These are phyloP conservation scores for Heterohyrax brucei DNA, from an alignment of 2,797 vertebrate species.

Conservation along the genomic window DNA sequence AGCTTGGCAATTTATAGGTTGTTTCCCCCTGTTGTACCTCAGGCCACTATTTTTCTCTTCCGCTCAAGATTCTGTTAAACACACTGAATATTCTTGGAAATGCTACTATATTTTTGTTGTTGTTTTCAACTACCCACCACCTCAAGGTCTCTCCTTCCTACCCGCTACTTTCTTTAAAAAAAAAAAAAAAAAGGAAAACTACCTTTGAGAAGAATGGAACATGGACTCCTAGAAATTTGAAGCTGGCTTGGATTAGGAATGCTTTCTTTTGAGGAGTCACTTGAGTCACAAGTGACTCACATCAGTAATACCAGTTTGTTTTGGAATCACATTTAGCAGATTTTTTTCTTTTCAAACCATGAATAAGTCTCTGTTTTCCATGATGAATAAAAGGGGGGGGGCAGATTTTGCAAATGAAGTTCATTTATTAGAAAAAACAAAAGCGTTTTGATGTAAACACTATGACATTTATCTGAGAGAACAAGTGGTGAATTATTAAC, in stretches of 20 bases:
- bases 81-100: neutral
- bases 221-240: neutral
- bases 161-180: neutral
- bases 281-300: neutral
- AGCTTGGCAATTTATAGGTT: neutral
- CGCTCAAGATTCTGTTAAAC: conserved; percentile 32
- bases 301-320: conserved; percentile 46
- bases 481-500: conserved; percentile 31
- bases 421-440: conserved; percentile 29
- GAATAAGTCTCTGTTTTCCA: conserved; percentile 64
- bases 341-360: neutral
- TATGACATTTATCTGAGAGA: conserved; percentile 63
- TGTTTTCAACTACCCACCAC: neutral
- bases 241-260: conserved; percentile 4
- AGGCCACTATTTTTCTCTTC: neutral
- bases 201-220: conserved; percentile 26
- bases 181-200: neutral
- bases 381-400: conserved; percentile 44
- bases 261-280: neutral
- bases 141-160: neutral
- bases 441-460: conserved; percentile 72
- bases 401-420: conserved; percentile 51
- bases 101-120: neutral
- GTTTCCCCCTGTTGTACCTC: neutral
- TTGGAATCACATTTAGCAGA: conserved; percentile 67